Base-by-base conservation (phyloP, 2,797 vertebrate genomes). In the Galagoides demidoff region DNA sequence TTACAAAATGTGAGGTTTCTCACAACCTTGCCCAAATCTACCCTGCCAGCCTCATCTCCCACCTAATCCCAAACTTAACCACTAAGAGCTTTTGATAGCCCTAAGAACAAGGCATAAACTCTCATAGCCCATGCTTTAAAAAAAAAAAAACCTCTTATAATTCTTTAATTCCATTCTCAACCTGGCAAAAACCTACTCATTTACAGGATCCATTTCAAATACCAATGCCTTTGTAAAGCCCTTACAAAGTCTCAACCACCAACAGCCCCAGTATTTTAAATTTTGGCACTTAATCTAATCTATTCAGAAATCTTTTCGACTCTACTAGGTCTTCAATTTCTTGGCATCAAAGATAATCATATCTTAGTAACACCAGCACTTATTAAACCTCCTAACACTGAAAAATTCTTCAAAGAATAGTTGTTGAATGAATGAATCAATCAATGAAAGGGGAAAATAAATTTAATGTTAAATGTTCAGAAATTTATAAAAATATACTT, bases 401-500 rank as follows among this genome's bases (percentile, higher is more conserved):
- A 95, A 94, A 70, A 95, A 70, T 77, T 66, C 43, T 89, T 93
- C 49, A 86, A 91, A 88, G 76, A 89, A 79, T 12, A 76, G 52
- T 83, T 83, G 20, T 25, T 66, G 29, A 89, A 82, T 85, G 22
- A 83, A 89, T 23, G 6, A 74, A 55, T 57, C n/a, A 79, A 71
- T 57, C 57, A 94, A 74, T 77, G 13, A 93, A 91, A 1, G n/a
- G 52, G 25, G 14, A 93, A 96, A 82, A 96, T 25, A 94, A 96
- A 93, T 70, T 97, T 25, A 90, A 78, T 64, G 55, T 81, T 92
- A 92, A 92, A 20, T 71, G 11, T 89, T 25, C 31, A 84, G 11
- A 63, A 82, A 94, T 71, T 86, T 92, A 95, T 1, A n/a, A 97
- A 92, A 83, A 82, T 68, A 64, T 66, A 96, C 97, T 95, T 99